Evolutionary conservation across 2,797 vertebrate genomes (phyloP), one percentile per base, ranked within the genome.

Genomic region (Yasuhikotakia modesta): DNA sequence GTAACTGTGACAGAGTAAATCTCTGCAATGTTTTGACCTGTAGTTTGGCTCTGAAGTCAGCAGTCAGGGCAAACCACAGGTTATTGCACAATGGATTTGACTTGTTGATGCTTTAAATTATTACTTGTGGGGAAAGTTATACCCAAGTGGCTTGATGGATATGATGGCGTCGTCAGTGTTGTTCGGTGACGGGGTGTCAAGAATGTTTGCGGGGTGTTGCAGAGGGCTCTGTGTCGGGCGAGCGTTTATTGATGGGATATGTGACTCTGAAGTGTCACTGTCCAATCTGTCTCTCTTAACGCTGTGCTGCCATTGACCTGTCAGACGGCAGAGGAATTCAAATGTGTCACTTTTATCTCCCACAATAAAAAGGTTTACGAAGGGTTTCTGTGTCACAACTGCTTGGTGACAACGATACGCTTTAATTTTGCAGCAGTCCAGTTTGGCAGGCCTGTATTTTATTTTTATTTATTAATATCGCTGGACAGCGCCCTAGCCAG

Each of bases 191-290:
- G 52, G 78, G 80, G 78, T 70, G 57, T 53, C 66, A 76, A 67
- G 85, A 89, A 84, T 63, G 79, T 84, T 79, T 88, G 84, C 85
- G 76, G 30, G 53, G 85, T 88, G 83, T 81, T 86, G 80, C 74
- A 85, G 78, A 70, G 83, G 76, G 84, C 78, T 87, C 85, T 84
- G 89, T 85, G 89, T 90, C 91, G 89, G 92, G 88, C 87, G 86
- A 85, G 87, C 90, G 90, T 89, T 83, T 86, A 83, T 79, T 52
- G 75, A 83, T 82, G 89, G 89, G 91, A 90, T 90, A 89, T 86
- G 73, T 84, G 78, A 69, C 79, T 91, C 89, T 86, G 89, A 64
- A 43, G 39, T 43, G 39, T 8, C 39, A 86, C 55, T n/a, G n/a
- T n/a, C n/a, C n/a, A n/a, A 69, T 90, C 89, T 90, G 88, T 93